Conservation (phyloP, 1,140 invertebrate genomes). For the Nasonia longicornis region DNA sequence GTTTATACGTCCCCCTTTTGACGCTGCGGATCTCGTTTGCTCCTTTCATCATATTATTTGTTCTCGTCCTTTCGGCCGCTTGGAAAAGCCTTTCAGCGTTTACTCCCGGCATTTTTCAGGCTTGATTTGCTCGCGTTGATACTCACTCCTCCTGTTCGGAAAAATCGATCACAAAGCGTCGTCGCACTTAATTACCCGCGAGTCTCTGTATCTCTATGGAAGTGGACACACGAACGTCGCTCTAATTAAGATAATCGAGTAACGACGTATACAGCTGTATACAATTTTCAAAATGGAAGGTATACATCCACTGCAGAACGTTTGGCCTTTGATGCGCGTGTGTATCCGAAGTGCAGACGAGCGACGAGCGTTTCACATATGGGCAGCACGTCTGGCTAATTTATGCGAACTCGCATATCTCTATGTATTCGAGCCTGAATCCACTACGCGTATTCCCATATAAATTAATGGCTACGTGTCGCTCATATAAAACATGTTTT, state of each 20-base stretch:
- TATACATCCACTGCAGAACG: no score
- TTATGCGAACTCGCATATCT: background rate
- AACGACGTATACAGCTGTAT: no score
- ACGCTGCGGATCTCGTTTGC: background rate
- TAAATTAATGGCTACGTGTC: constrained; percentile 5
- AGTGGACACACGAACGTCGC: no score
- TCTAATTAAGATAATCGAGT: no score
- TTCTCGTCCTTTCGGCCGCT: background rate
- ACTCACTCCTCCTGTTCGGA: background rate
- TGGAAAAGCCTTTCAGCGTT: constrained; percentile 17
- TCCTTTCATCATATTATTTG: constrained; percentile 28
- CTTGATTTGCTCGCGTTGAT: constrained; percentile 15
- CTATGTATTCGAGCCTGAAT: no score
- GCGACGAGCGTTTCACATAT: background rate
- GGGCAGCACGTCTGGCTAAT: background rate
- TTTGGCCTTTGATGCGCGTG: background rate
- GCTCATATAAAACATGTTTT: background rate
- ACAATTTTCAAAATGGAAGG: no score
- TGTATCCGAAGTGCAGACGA: background rate
- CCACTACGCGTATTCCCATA: no score
- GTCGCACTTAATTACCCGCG: no score
- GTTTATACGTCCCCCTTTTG: background rate
- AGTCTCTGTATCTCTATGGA: no score
- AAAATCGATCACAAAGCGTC: background rate
- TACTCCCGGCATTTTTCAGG: constrained; percentile 22